phyloP scores from a whole-genome alignment of 2,888 invertebrate species.

The Rhaphigaster nebulosa region DNA sequence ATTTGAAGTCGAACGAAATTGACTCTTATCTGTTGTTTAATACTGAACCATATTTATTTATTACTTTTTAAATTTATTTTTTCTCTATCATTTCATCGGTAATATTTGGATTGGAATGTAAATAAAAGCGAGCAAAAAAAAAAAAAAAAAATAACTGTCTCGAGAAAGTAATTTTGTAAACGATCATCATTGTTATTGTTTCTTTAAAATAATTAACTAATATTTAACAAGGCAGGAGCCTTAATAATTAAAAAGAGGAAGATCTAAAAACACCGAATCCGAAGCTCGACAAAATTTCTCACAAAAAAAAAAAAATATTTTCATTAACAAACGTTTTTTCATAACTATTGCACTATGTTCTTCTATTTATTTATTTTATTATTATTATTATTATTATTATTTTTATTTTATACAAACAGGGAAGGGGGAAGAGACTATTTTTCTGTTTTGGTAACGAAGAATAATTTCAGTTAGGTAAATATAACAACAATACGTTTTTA shows the following conservation, averaged over 20 bases:
- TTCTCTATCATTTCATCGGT: neutral
- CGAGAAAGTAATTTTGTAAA: neutral
- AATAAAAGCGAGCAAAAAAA: neutral
- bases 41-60: conserved; percentile 19
- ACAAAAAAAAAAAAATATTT: neutral
- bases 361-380: conserved; percentile 22
- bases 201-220: neutral
- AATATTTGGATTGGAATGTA: conserved; percentile 29
- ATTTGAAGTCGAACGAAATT: conserved; percentile 43
- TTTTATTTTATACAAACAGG: conserved; percentile 2
- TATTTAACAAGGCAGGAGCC: neutral
- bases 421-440: neutral
- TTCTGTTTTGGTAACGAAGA: conserved; percentile 21
- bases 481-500: conserved; percentile 29
- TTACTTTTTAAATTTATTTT: neutral
- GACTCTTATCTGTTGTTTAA: neutral
- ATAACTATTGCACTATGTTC: conserved; percentile 12
- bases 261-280: neutral
- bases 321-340: neutral
- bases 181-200: neutral
- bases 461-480: conserved; percentile 37
- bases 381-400: neutral
- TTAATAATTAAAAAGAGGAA: neutral
- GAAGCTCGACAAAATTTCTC: conserved; percentile 15
- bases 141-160: neutral